Percentiles rank a stretch among this genome's conserved stretches.
Evolutionary conservation across 2,797 vertebrate species (phyloP).

Genomic region (Otolemur crassicaudatus): DNA sequence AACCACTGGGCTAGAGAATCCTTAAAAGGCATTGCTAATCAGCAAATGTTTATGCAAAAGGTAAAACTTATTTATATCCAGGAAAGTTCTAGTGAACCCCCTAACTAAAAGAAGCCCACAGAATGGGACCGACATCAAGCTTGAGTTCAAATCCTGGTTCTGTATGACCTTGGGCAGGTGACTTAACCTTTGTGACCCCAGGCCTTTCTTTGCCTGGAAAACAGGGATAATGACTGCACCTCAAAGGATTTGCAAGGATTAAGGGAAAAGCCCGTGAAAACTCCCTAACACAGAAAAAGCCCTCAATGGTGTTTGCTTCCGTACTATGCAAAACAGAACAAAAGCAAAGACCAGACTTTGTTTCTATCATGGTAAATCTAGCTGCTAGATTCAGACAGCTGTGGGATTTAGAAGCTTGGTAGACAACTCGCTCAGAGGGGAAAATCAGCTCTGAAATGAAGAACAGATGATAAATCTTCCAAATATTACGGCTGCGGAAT

Average conservation of each 20-base stretch:
- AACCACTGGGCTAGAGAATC: not conserved
- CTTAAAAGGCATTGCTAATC: not conserved
- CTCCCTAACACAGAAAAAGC: not conserved
- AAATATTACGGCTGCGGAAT: not conserved
- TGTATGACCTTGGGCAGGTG: not conserved
- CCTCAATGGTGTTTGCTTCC: not conserved
- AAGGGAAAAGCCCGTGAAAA: not conserved
- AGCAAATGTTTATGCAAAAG: not conserved
- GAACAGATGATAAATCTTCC: not conserved
- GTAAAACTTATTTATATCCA: not conserved
- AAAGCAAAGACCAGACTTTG: not conserved
- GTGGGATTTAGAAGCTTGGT: not conserved
- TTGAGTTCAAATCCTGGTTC: not conserved
- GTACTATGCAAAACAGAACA: not conserved
- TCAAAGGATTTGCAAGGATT: not conserved
- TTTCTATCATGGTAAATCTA: not conserved
- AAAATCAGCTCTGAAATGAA: slow-evolving; percentile 11
- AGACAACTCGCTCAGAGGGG: not conserved
- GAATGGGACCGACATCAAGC: not conserved
- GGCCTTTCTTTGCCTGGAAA: slow-evolving; percentile 1
- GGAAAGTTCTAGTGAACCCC: not conserved
- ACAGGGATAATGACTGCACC: not conserved
- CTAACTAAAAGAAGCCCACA: not conserved
- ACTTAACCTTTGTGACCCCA: not conserved
- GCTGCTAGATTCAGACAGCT: not conserved